Base-by-base conservation (phyloP, 2,888 invertebrate genomes). In the Rhimphoctona megacephalus region DNA sequence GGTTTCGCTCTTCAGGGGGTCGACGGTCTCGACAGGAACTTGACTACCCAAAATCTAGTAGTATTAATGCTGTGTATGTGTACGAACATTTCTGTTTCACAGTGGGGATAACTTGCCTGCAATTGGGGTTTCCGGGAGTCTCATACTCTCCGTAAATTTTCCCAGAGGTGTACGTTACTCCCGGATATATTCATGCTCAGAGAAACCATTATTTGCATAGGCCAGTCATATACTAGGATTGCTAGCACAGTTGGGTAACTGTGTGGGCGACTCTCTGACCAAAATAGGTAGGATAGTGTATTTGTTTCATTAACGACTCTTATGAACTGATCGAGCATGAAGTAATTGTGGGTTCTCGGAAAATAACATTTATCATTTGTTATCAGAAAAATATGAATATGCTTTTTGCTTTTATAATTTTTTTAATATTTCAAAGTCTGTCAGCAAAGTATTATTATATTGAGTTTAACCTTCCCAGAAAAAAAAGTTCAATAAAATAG, bases 141-240 rank as follows among this genome's bases (percentile, higher is more conserved):
- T 83, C 67, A 43, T 49, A 36, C 61, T n/a, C 14, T 46, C 61
- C 80, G 64, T 70, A 85, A 88, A 91, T 91, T 91, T 93, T 93
- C 91, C 90, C 91, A 92, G 90, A 90, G 90, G 91, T 92, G 88
- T 92, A 90, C 82, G 88, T 92, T 93, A 91, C 90, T 84, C 81
- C 81, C 81, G 78, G 86, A 86, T 83, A 83, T 64, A 73, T 43
- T 19, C 22, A 39, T 52, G 33, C 78, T 67, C 22, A 11, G 33
- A 66, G 66, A 66, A 30, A 78, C 72, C 70, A 82, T 70, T 92
- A 91, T 93, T 92, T 91, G 91, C 91, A 92, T 92, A 93, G 91
- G 89, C 89, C 69, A 78, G 72, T 73, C 87, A 80, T 80, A 78
- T 54, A 79, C 36, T n/a, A 49, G 30, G 49, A 70, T 86, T 73